Evolutionary conservation across 1,140 invertebrate species (phyloP).

Genomic region (Luehdorfia chinensis): DNA sequence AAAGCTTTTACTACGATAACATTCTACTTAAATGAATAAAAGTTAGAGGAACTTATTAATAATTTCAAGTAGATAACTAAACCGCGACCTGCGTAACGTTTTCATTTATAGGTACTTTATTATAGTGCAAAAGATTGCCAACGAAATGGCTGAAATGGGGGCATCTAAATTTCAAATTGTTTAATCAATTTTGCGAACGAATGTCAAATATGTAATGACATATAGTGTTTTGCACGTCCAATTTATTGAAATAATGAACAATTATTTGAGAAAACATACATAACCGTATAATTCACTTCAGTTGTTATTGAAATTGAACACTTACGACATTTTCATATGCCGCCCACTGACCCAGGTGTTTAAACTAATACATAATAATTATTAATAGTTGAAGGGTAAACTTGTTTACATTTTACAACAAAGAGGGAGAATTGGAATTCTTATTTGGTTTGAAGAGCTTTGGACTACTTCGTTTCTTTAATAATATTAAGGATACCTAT

Average conservation of each 20-base stretch:
- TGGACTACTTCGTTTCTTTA: too few species aligned
- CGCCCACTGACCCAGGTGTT: too few species aligned
- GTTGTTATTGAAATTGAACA: too few species aligned
- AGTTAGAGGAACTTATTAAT: slow-evolving; percentile 2
- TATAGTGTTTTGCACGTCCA: background rate
- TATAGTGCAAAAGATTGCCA: slow-evolving; percentile 2
- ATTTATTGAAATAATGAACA: slow-evolving; percentile 4
- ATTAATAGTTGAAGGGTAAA: too few species aligned
- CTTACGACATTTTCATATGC: too few species aligned
- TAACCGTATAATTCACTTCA: slow-evolving; percentile 2
- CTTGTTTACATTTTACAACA: too few species aligned
- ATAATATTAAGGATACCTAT: too few species aligned
- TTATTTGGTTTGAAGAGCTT: too few species aligned
- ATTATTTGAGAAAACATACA: background rate
- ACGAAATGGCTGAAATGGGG: slow-evolving; percentile 1
- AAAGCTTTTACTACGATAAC: slow-evolving; percentile 12
- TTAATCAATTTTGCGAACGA: background rate
- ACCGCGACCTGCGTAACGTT: slow-evolving; percentile 7
- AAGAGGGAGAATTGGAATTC: too few species aligned
- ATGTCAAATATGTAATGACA: background rate
- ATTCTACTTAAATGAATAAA: slow-evolving; percentile 7
- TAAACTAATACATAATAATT: too few species aligned
- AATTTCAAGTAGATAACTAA: slow-evolving; percentile 14
- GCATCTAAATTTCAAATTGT: background rate
- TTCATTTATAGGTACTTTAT: slow-evolving; percentile 15